These are phyloP conservation scores for Tinamus major DNA, from an alignment of 2,797 vertebrate species.

Conservation along the genomic window DNA sequence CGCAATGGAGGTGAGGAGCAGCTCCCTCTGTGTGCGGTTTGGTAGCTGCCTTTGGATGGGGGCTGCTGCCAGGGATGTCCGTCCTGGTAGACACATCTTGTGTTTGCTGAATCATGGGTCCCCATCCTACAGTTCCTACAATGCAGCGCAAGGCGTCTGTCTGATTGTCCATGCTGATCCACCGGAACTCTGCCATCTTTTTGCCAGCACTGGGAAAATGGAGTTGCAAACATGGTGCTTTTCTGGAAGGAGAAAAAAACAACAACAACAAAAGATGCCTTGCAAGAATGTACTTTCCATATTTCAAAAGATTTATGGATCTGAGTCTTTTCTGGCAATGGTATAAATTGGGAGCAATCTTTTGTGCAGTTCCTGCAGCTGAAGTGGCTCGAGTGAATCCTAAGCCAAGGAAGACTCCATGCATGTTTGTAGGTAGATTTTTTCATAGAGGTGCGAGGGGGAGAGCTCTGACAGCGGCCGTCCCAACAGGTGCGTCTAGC, in stretches of 20 bases:
- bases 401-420: not conserved
- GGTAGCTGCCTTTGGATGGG: not conserved
- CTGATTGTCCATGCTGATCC: not conserved
- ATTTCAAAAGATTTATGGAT: not conserved
- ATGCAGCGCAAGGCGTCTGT: not conserved
- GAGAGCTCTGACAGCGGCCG: not conserved
- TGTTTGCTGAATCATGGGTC: not conserved
- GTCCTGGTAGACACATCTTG: too few species aligned
- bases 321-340: not conserved
- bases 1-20: not conserved
- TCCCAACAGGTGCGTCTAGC: conserved; percentile 4
- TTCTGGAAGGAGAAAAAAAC: not conserved
- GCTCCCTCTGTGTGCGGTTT: not conserved
- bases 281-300: not conserved
- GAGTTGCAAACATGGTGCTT: not conserved
- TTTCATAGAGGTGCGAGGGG: not conserved
- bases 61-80: not conserved
- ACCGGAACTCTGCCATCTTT: not conserved
- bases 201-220: not conserved
- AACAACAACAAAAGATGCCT: too few species aligned
- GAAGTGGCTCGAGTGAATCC: not conserved
- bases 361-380: not conserved
- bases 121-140: not conserved
- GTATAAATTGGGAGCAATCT: not conserved
- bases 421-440: not conserved